Base-by-base conservation (phyloP, 2,113 vertebrate genomes). In the Hipposideros armiger region DNA sequence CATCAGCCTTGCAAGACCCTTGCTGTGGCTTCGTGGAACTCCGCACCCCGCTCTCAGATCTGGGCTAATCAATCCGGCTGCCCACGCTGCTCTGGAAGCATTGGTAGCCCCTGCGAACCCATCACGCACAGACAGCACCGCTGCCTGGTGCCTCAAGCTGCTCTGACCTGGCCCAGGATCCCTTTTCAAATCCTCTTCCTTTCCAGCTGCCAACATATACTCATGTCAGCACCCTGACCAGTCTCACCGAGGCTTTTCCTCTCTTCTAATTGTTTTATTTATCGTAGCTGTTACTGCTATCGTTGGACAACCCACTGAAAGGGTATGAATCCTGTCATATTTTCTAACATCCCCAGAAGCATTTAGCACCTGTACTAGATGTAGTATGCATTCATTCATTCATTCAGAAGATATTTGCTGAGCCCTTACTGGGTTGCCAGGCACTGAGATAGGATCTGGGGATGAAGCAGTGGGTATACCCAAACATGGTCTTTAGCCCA, bases 381-480 rank as follows among this genome's bases (percentile, higher is more conserved):
- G 16, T 7, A 76, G 20, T n/a, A 47, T 15, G 30, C 1, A 80
- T 45, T 42, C 32, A 70, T 42, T 60, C 17, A 84, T 62, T 95
- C 73, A 86, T 30, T 85, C 32, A 80, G 72, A 84, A 90, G 76
- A 73, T 56, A 62, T 30, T n/a, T 70, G 54, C 10, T 85, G 54
- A 88, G 47, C 60, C 32, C 7, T 42, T 54, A 62, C 47, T n/a
- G 6, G 36, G 54, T 58, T 40, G 14, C 40, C 47, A 64, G 36
- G 36, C 36, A 87, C n/a, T 24, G 22, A 62, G 17, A 64, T 24
- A 54, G 58, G 54, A 83, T 70, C 77, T 47, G 26, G 22, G 28
- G 24, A 85, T 47, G 74, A 84, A 89, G 9, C 19, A 32, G 4
- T 67, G 28, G 20, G 20, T 20, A 83, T 94, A 92, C 64, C 19